These are phyloP conservation scores for Thumatha senex DNA, from an alignment of 2,888 invertebrate species.

Conservation along the genomic window DNA sequence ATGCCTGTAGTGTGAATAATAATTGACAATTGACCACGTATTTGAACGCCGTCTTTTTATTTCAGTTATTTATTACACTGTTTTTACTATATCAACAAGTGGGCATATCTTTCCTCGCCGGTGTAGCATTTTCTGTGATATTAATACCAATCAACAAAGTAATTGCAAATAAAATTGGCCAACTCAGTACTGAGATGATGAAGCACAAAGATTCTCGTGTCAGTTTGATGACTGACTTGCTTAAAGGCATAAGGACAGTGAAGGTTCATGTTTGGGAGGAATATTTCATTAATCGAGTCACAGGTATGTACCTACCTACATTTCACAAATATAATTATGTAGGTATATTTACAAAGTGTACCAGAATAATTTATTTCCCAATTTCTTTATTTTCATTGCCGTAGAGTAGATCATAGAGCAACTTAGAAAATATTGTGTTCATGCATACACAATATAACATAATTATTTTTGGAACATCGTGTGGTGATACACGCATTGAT, in stretches of 20 bases:
- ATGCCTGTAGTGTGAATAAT: too few species aligned
- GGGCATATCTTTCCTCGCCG: slow-evolving; percentile 95
- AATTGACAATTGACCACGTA: too few species aligned
- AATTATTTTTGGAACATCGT: too few species aligned
- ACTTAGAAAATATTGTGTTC: too few species aligned
- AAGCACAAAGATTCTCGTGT: slow-evolving; percentile 94
- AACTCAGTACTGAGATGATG: slow-evolving; percentile 94
- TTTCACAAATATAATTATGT: background rate
- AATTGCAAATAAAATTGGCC: slow-evolving; percentile 94
- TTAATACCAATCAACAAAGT: slow-evolving; percentile 96
- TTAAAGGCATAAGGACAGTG: slow-evolving; percentile 94
- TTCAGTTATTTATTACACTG: slow-evolving; percentile 90
- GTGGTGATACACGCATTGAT: too few species aligned
- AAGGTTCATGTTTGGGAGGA: slow-evolving; percentile 98
- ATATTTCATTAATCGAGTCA: slow-evolving; percentile 88
- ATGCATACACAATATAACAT: too few species aligned
- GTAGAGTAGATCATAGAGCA: too few species aligned
- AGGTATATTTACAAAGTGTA: too few species aligned
- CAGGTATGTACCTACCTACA: slow-evolving; percentile 74
- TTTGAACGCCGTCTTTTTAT: background rate
- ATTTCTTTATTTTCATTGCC: too few species aligned
- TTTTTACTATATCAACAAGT: slow-evolving; percentile 94
- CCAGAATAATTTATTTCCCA: too few species aligned
- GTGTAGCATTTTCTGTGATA: slow-evolving; percentile 92
- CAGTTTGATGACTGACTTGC: slow-evolving; percentile 92